These are phyloP conservation scores for Taphrorychus bicolor DNA, from an alignment of 2,888 invertebrate genomes.

Conservation along the genomic window DNA sequence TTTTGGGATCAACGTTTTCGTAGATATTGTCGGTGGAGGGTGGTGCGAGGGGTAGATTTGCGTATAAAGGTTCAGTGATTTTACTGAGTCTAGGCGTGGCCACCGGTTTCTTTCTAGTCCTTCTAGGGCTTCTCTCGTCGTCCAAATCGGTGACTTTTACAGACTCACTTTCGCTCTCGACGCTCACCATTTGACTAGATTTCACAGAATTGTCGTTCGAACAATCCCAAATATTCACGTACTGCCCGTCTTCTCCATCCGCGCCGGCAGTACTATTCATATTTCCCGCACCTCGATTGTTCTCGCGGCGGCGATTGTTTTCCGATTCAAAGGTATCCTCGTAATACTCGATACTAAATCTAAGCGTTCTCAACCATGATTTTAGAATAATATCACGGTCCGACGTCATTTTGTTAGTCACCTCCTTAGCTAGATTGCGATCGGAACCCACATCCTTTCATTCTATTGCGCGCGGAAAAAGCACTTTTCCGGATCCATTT, in stretches of 20 bases:
- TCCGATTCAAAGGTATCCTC: constrained; percentile 47
- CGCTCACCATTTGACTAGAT: constrained; percentile 17
- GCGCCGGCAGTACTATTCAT: constrained; percentile 33
- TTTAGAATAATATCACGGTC: constrained; percentile 49
- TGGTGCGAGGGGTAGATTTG: constrained; percentile 13
- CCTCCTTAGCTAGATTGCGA: constrained; percentile 12
- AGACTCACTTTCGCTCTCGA: constrained; percentile 10
- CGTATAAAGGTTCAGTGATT: constrained; percentile 14
- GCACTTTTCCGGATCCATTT: not conserved
- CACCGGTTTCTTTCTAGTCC: constrained; percentile 18
- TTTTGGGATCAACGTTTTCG: constrained; percentile 13
- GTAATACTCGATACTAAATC: constrained; percentile 53
- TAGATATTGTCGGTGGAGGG: constrained; percentile 3
- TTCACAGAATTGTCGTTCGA: constrained; percentile 28
- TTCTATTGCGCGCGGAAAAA: not conserved
- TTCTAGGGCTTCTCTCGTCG: constrained; percentile 1
- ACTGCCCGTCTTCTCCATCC: constrained; percentile 29
- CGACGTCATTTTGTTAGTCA: constrained; percentile 41
- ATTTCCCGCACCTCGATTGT: constrained; percentile 33
- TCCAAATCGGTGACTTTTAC: constrained; percentile 22
- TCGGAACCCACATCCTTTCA: constrained; percentile 4
- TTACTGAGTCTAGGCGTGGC: constrained; percentile 24
- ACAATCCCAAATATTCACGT: constrained; percentile 38
- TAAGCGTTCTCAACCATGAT: constrained; percentile 54
- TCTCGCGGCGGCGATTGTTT: constrained; percentile 28